Evolutionary conservation across 2,888 invertebrate species (phyloP), one percentile per base, ranked within the genome.

Genomic region (Tyria jacobaeae): DNA sequence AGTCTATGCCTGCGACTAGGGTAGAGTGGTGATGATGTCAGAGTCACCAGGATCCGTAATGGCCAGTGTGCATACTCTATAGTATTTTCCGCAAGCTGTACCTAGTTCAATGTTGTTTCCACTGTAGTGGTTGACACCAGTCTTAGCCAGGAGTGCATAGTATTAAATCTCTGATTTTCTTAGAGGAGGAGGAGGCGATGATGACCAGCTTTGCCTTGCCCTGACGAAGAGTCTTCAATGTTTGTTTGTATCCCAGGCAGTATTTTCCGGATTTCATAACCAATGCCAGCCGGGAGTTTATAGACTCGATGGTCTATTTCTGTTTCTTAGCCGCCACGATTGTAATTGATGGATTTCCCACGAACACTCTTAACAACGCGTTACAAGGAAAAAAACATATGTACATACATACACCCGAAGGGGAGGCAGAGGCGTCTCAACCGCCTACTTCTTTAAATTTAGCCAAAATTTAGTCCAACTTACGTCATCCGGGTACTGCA

Each of bases 211-310:
- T 99, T n/a, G 99, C 99, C 95, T 99, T 99, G 85, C 99, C 99
- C 91, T 98, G 98, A 44, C 99, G 96, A 53, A 99, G 95, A 3
- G 99, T 98, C 94, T 99, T 99, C 82, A 99, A 90, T 0, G 99
- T 99, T 92, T 99, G 99, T 89, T 99, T 99, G 95, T 99, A 98
- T 44, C 99, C 99, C 77, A 99, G 95, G 78, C 98, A 97, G 91
- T 96, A 99, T 95, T 99, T 99, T 84, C 99, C 99, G 49, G 99
- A 99, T 94, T 99, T 99, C 98, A 99, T 99, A 58, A 99, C 99
- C 89, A 99, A 95, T 78, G 99, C 99, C 89, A 99, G 94, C 79
- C 99, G 97, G 84, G 99, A 97, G 96, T 99, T 99, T 94, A 99
- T 99, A 94, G 98, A 99, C 96, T 99, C 99, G 87, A 99, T 97